A percentile compares a stretch with the other conserved stretches of the same genome.
Conservation (phyloP, 2,888 invertebrate genomes). For the Drosophila bunnanda region DNA sequence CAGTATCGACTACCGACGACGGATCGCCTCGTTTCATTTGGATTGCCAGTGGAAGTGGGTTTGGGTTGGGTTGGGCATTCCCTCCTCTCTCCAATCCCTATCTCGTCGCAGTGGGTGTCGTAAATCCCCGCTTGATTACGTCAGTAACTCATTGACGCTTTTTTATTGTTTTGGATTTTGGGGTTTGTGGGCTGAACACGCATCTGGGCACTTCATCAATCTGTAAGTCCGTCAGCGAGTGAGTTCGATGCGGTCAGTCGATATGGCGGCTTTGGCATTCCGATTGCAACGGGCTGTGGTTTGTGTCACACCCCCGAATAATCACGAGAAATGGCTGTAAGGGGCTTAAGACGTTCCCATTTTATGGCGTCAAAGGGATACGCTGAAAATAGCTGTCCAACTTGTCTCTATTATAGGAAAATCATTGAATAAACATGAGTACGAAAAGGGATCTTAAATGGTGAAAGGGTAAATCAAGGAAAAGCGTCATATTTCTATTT, state of each 20-base stretch:
- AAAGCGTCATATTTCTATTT: background rate
- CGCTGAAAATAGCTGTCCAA: background rate
- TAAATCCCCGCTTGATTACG: conserved; percentile 63
- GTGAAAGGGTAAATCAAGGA: background rate
- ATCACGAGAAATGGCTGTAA: conserved; percentile 18
- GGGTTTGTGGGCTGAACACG: conserved; percentile 26
- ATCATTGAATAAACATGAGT: background rate
- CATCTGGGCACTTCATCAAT: conserved; percentile 42
- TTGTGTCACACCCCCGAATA: conserved; percentile 25
- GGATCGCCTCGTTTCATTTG: conserved; percentile 34
- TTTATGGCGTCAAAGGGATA: conserved; percentile 3
- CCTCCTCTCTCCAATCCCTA: conserved; percentile 15
- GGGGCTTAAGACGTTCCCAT: conserved; percentile 14
- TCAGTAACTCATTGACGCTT: conserved; percentile 52
- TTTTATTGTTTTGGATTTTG: conserved; percentile 19
- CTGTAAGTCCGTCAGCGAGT: conserved; percentile 31
- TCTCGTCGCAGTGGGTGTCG: conserved; percentile 32
- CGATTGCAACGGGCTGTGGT: conserved; percentile 33
- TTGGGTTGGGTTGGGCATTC: conserved; percentile 41
- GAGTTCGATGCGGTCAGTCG: conserved; percentile 46
- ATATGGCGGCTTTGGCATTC: conserved; percentile 31
- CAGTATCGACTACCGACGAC: conserved; percentile 41
- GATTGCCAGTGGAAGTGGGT: conserved; percentile 35
- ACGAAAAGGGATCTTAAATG: background rate
- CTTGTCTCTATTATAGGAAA: background rate